phyloP scores from a whole-genome alignment of 2,113 vertebrate genomes.

The Clarias macrocephalus region DNA sequence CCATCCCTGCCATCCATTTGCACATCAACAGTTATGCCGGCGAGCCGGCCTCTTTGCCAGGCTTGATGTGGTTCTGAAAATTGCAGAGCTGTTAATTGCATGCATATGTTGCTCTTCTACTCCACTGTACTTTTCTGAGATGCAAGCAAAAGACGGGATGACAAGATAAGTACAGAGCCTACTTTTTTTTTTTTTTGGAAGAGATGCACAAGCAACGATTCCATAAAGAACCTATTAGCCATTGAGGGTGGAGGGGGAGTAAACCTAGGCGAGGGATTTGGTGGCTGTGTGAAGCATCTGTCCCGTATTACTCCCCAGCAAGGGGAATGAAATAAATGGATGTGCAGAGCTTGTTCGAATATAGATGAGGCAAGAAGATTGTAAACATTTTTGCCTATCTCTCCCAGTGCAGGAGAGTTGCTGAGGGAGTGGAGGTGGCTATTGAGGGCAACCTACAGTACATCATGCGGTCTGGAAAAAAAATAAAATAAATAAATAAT shows the following conservation, averaged over 20 bases:
- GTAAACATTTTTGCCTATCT: constrained; percentile 32
- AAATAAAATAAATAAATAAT: too few relatives aligned
- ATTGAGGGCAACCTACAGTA: neutral
- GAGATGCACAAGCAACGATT: constrained; percentile 39
- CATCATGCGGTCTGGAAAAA: neutral
- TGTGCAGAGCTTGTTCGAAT: constrained; percentile 29
- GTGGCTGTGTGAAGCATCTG: constrained; percentile 24
- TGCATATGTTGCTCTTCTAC: constrained; percentile 56
- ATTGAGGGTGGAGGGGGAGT: neutral
- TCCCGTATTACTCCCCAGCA: constrained; percentile 13
- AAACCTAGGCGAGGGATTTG: constrained; percentile 30
- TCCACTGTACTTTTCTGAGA: constrained; percentile 41
- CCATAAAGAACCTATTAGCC: constrained; percentile 8
- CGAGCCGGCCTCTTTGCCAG: constrained; percentile 32
- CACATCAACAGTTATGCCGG: neutral
- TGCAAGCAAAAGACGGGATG: constrained; percentile 46
- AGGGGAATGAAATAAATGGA: constrained; percentile 10
- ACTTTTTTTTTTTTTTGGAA: constrained; percentile 32
- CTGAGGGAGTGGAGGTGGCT: neutral
- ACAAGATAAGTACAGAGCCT: constrained; percentile 53
- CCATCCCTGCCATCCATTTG: neutral
- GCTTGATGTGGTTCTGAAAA: constrained; percentile 65
- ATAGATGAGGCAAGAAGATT: constrained; percentile 34
- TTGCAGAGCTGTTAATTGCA: constrained; percentile 62
- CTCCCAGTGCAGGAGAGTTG: constrained; percentile 11